Base-by-base conservation (phyloP, 2,888 invertebrate genomes). In the Panzeria rudis region DNA sequence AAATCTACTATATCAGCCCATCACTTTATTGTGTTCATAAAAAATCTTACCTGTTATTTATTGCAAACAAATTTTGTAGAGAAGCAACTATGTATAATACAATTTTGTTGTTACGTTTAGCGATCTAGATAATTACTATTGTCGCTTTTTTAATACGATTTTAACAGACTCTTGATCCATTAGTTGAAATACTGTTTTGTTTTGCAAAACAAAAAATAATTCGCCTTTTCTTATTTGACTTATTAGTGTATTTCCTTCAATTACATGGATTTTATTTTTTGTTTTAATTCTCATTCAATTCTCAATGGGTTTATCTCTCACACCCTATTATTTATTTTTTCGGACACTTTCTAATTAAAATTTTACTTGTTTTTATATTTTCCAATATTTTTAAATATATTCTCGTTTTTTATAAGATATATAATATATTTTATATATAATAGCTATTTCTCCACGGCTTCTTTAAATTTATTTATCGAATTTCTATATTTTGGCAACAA, bases 301-400 rank as follows among this genome's bases (percentile, higher is more conserved):
- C 47, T 59, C 62, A 72, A 78, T 38, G 61, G 44, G 61, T 52
- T 54, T 66, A 54, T 83, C 79, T 50, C 64, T 84, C 66, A 72
- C 84, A 79, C 83, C 80, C 71, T 8, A 29, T 61, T 44, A 11
- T 41, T 62, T 56, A 41, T 50, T 56, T 68, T 25, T 77, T 38
- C 73, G 50, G 38, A 41, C 79, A 84, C 84, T 84, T 84, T 80
- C 80, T 80, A 80, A 76, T 72, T 84, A 66, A 23, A 25, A 54
- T 54, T 29, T 54, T 25, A 25, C n/a, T 6, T 4, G n/a, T 47
- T 50, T 20, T 17, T 50, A n/a, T 47, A 15, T 25, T 13, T n/a
- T 6, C 29, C 4, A 3, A 69, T 44, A 47, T 35, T 47, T 72
- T 68, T 1, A 4, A 5, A 11, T 20, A 15, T 32, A 20, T 73